Evolutionary conservation across 2,888 invertebrate species (phyloP), one percentile per base, ranked within the genome.

Genomic region (Scaptomyza parva): DNA sequence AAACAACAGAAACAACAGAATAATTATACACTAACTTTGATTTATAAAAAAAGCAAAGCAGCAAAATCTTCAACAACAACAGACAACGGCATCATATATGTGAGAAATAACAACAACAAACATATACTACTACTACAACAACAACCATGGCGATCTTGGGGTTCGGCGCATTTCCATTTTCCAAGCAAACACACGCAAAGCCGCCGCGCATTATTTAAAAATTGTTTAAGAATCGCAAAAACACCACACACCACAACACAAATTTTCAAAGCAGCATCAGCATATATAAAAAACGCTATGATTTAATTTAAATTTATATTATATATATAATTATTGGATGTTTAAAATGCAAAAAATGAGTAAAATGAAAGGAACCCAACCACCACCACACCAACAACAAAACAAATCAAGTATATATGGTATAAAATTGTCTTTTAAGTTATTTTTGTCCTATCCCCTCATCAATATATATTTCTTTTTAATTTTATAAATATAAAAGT

Each of bases 401-500:
- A 64, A 64, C 47, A 70, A 45, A 64, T 62, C 41, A 70, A 66
- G 61, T 83, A 78, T 78, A 83, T 78, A 83, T 86, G 86, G 83
- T 82, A 85, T 80, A 82, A 78, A 77, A 83, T 70, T 85, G 71
- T 86, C 75, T 77, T 81, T 74, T 82, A 82, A 84, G 82, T 82
- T 81, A 82, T 79, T 80, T 81, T 80, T 86, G 79, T 76, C 80
- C 84, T 78, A 76, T 57, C 64, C 70, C 83, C 77, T 86, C 86
- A 86, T 83, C 86, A 82, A 86, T 80, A 82, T 86, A 84, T 75
- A 78, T 69, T 80, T 77, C 84, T 82, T 82, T 83, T 86, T 86
- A 86, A 82, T 86, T 86, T 82, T 86, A 86, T 82, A 86, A 86
- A 86, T 74, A 80, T 82, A 74, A 82, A 80, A 80, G 77, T 82